A percentile compares a stretch with the other conserved stretches of the same genome.
phyloP scores from a whole-genome alignment of 2,888 invertebrate genomes.

The Hipparchia semele region DNA sequence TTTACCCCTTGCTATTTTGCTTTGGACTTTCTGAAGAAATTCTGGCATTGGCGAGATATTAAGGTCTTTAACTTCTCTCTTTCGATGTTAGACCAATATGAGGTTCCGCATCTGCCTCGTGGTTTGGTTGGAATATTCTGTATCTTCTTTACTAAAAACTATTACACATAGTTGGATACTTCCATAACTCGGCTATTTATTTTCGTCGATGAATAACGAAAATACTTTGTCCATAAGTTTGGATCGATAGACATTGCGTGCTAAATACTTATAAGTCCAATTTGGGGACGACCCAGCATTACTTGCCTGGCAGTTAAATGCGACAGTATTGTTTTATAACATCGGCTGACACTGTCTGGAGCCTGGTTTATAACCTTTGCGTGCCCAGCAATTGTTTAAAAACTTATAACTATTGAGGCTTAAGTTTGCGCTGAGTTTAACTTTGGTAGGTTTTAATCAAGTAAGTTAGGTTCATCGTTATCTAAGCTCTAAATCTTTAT shows the following conservation, averaged over 20 bases:
- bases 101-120: too few relatives aligned
- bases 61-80: too few relatives aligned
- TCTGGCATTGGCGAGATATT: too few relatives aligned
- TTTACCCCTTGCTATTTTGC: too few relatives aligned
- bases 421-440: not conserved
- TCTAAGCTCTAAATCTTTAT: not conserved
- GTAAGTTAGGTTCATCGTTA: too few relatives aligned
- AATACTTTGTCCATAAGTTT: not conserved
- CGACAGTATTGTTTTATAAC: not conserved
- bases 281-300: not conserved
- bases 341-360: slow-evolving; percentile 2
- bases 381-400: not conserved
- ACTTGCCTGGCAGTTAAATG: not conserved
- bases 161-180: too few relatives aligned
- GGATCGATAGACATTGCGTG: slow-evolving; percentile 7
- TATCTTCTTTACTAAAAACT: too few relatives aligned
- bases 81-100: too few relatives aligned
- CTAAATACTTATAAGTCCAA: slow-evolving; percentile 15
- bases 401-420: slow-evolving; percentile 4
- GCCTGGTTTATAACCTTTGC: slow-evolving; percentile 3
- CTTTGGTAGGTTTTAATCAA: not conserved
- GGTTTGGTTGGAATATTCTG: too few relatives aligned
- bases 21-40: too few relatives aligned
- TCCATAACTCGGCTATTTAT: not conserved
- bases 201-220: not conserved